phyloP scores from a whole-genome alignment of 2,113 vertebrate genomes.

The Camelus dromedarius region DNA sequence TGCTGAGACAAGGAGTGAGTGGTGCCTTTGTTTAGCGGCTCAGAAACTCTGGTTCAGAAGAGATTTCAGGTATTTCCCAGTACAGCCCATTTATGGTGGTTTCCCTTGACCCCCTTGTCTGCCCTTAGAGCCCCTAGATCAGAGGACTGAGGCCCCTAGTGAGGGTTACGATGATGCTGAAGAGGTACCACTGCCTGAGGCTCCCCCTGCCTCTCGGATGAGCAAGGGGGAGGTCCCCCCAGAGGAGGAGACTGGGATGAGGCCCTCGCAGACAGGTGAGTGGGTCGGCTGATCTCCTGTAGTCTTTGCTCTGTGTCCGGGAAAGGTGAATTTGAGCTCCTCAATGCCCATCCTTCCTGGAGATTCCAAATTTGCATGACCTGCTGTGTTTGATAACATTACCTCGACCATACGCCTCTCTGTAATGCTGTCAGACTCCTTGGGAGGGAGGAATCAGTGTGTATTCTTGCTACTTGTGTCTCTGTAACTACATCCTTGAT shows the following conservation, averaged over 20 bases:
- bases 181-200: neutral
- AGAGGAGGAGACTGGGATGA: neutral
- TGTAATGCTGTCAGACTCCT: neutral
- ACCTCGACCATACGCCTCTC: too few relatives aligned
- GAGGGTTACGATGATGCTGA: neutral
- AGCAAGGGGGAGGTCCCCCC: accelerated
- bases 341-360: neutral
- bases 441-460: neutral
- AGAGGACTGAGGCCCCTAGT: neutral
- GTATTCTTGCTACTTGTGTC: neutral
- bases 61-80: neutral
- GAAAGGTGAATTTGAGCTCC: neutral
- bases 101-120: neutral
- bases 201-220: neutral
- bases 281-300: neutral
- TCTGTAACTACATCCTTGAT: neutral
- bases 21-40: neutral
- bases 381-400: neutral
- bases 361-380: neutral
- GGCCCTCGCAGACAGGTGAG: neutral
- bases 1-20: neutral
- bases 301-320: neutral
- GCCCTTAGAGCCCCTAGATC: neutral
- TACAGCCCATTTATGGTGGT: neutral
- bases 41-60: neutral